Evolutionary conservation across 2,797 vertebrate genomes (phyloP), one percentile per base, ranked within the genome.

Genomic region (Sebastes matsubarae): DNA sequence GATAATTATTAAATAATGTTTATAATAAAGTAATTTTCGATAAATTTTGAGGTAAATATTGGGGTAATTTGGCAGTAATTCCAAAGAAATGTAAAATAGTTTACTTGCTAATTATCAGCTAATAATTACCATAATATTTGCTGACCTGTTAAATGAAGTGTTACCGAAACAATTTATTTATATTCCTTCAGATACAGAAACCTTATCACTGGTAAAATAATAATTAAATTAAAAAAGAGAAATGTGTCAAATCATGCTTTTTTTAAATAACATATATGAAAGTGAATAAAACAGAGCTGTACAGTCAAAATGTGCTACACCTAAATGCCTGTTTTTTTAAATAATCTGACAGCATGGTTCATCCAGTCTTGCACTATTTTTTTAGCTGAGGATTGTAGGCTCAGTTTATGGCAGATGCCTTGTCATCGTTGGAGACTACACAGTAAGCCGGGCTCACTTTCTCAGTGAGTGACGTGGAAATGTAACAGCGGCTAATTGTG

Each of bases 401-500:
- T 55, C 42, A 60, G n/a, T 1, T 24, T 1, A 22, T 18, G 25
- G 34, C n/a, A 16, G 52, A 34, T 72, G 30, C 38, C 54, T 30
- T 25, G n/a, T 65, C 59, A 69, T 79, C 42, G 71, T 69, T 65
- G 61, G 18, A 36, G 29, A 69, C 66, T 60, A 57, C 38, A 38
- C 36, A 25, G 29, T 22, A 8, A 68, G 24, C 29, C 16, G 14
- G 9, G 1, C 8, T 36, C 20, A 2, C 20, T 66, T 64, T 72
- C 25, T 42, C 27, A 25, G 8, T 65, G 13, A 61, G 18, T 50
- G 25, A 63, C 30, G 32, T 81, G 59, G 20, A 77, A 66, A 65
- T 55, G 22, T 38, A 77, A 65, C 27, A 54, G 22, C 63, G 68
- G 77, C 38, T 72, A 81, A 84, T 68, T 77, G 64, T 80, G 63